Evolutionary conservation across 1,140 invertebrate genomes (phyloP), one percentile per base, ranked within the genome.

Genomic region (Bombus confusus): DNA sequence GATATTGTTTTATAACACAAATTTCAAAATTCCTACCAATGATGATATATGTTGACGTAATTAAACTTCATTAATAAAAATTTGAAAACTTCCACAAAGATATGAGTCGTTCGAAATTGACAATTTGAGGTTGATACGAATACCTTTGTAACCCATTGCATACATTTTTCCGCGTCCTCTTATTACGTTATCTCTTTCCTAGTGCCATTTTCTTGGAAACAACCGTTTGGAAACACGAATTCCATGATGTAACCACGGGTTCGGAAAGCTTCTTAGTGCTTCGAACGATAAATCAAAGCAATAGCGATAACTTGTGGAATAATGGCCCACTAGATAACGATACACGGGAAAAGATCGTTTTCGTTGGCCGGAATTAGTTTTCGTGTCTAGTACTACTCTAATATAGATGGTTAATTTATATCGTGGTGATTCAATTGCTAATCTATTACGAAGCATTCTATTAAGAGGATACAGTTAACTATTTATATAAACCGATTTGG

Each of bases 251-350:
- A 68, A 68, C 64, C 39, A 39, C 84, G 72, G 72, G 62, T 75
- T 34, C 72, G 69, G 81, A 80, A 75, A 86, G 81, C 72, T 91
- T 86, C 87, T 83, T 81, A 78, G 76, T 57, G 72, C n/a, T 39
- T 76, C 28, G 41, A 15, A 66, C 87, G 86, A 93, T 93, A 93
- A 92, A 93, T 93, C 91, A 93, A 93, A 93, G 82, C 80, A 81
- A 77, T 88, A 69, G 86, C 89, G 91, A 93, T 93, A 92, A 92
- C 89, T 91, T 89, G 84, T 88, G 85, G 89, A 90, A 93, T 92
- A 93, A 91, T 90, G 88, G 91, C 86, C 75, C 86, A 83, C 77
- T 83, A 91, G 92, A 93, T 93, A 92, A 92, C 89, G 91, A 91
- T 91, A 92, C 91, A 89, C 72, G 80, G 77, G 84, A 83, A 79